Percentiles rank a stretch among this genome's conserved stretches.
phyloP scores from a whole-genome alignment of 1,140 invertebrate species.

The Drosophila kohkoa region DNA sequence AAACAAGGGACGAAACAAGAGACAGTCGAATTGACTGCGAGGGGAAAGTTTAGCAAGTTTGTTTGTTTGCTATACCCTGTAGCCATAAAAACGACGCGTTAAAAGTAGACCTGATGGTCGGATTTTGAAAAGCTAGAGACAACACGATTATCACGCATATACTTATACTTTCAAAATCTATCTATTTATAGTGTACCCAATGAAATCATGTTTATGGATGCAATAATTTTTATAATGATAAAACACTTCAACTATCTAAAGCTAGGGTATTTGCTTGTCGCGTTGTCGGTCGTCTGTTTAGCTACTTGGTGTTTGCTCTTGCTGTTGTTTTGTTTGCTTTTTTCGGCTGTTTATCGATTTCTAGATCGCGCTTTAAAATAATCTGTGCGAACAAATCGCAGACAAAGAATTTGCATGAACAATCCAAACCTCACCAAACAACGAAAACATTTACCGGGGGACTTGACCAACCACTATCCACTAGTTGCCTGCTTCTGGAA shows the following conservation, averaged over 20 bases:
- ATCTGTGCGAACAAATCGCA: slow-evolving; percentile 55
- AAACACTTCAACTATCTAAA: too few relatives aligned
- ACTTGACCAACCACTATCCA: slow-evolving; percentile 1
- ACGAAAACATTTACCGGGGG: slow-evolving; percentile 2
- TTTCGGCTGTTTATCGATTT: slow-evolving; percentile 67
- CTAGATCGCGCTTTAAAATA: slow-evolving; percentile 66
- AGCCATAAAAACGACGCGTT: not conserved
- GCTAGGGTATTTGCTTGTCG: slow-evolving; percentile 34
- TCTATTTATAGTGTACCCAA: too few relatives aligned
- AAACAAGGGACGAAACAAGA: not conserved
- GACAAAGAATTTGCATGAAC: slow-evolving; percentile 39
- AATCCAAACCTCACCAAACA: slow-evolving; percentile 35
- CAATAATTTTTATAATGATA: too few relatives aligned
- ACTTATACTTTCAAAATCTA: too few relatives aligned
- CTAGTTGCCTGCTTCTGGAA: slow-evolving; percentile 7
- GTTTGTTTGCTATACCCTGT: slow-evolving; percentile 30
- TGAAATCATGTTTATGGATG: too few relatives aligned
- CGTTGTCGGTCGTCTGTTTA: slow-evolving; percentile 29
- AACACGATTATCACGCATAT: too few relatives aligned
- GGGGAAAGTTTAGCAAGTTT: slow-evolving; percentile 45
- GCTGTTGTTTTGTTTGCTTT: slow-evolving; percentile 21
- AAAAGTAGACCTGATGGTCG: not conserved
- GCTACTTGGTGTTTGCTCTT: slow-evolving; percentile 19
- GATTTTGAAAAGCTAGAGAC: not conserved
- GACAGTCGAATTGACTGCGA: slow-evolving; percentile 30